Percentiles rank a stretch among this genome's conserved stretches.
Conservation (phyloP, 2,888 invertebrate genomes). For the Phragmatobia fuliginosa region DNA sequence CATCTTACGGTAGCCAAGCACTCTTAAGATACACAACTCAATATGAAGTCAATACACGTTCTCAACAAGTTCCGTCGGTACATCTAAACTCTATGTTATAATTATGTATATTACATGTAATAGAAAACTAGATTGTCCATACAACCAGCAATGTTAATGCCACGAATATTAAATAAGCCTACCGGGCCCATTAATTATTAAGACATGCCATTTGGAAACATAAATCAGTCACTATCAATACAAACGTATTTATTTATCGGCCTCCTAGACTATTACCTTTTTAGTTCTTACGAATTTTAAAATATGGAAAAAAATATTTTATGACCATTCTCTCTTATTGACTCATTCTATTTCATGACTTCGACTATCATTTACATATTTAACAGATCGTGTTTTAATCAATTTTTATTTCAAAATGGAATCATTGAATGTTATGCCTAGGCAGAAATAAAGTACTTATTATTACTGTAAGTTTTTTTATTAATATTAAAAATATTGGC, state of each 20-base stretch:
- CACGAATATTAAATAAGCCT: constrained; percentile 62
- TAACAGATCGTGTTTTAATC: constrained; percentile 31
- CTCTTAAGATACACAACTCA: constrained; percentile 15
- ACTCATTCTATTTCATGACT: too few species aligned
- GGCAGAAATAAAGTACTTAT: neutral
- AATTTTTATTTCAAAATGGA: constrained; percentile 3
- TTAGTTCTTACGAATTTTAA: constrained; percentile 26
- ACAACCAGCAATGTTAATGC: constrained; percentile 59
- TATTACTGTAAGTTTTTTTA: neutral
- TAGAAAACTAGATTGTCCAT: constrained; percentile 65
- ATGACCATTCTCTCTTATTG: too few species aligned
- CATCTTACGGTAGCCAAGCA: constrained; percentile 18
- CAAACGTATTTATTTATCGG: constrained; percentile 47
- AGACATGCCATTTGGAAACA: constrained; percentile 53
- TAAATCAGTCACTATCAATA: constrained; percentile 54
- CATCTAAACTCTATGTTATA: constrained; percentile 39
- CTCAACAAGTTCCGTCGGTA: constrained; percentile 30
- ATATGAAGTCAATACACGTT: constrained; percentile 36
- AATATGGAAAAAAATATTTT: constrained; percentile 28
- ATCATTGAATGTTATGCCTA: neutral
- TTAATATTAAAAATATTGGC: neutral
- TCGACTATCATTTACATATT: constrained; percentile 35
- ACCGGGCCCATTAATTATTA: constrained; percentile 53
- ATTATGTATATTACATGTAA: constrained; percentile 45
- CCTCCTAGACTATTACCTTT: constrained; percentile 35